Evolutionary conservation across 2,797 vertebrate species (phyloP), one percentile per base, ranked within the genome.

Genomic region (Crypturellus tataupa): DNA sequence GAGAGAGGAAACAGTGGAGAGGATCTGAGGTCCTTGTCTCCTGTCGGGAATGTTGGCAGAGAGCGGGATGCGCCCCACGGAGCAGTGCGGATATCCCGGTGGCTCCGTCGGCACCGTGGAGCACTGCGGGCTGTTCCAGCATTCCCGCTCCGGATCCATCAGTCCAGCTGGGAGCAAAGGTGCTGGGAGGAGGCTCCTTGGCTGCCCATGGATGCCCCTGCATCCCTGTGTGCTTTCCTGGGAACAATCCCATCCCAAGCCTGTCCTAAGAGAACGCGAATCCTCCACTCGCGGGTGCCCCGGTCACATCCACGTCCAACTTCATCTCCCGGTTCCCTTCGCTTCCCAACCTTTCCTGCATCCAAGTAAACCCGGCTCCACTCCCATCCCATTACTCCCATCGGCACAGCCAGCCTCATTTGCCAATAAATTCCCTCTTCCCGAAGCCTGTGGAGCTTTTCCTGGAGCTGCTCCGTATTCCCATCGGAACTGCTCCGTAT

Each of bases 71-170:
- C 20, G 20, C 46, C 46, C 46, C 19, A 20, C 9, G 46, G 46
- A 42, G 46, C 46, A 47, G 21, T 23, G 46, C 5, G 46, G 46
- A 23, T 47, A 23, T 47, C 46, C 46, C 10, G 27, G 51, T 56
- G 49, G 33, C 47, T 46, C 31, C 2, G 12, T 35, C 29, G 2
- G 12, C 1, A 29, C 1, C 0, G 7, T n/a, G 39, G 15, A 15
- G 47, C 8, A 37, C 12, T 58, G 33, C 1, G 2, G 23, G 29
- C 6, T 15, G 59, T 37, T 65, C 47, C 12, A 31, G 35, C 31
- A 10, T 33, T 59, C 65, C n/a, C 1, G 1, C 51, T 65, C 18
- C 1, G 1, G 13, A 13, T 33, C 4, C 16, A 3, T 16, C 47
- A 13, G 4, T 24, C 56, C 1, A 1, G 5, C 23, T 4, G 49